Evolutionary conservation across 1,140 invertebrate species (phyloP).

Genomic region (Lasaia peninsularis): DNA sequence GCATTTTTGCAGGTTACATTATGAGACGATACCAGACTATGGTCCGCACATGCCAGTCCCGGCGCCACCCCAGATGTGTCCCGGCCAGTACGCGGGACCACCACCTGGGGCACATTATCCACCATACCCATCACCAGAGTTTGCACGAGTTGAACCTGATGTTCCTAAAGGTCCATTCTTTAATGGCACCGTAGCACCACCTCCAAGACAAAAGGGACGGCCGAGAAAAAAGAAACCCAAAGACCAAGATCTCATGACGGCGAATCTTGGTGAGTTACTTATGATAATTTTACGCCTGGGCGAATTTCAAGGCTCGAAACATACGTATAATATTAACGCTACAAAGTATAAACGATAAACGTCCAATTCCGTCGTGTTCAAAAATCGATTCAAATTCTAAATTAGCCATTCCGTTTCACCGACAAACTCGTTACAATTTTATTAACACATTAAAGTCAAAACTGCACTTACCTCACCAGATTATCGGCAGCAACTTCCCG

Average conservation of each 20-base stretch:
- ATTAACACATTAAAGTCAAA: constrained; percentile 75
- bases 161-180: constrained; percentile 87
- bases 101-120: constrained; percentile 77
- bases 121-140: constrained; percentile 73
- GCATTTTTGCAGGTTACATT: constrained; percentile 82
- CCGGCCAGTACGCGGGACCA: constrained; percentile 74
- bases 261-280: constrained; percentile 88
- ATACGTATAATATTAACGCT: not conserved
- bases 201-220: constrained; percentile 92
- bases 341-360: not conserved
- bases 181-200: constrained; percentile 74
- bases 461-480: constrained; percentile 68
- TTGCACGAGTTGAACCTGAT: constrained; percentile 77
- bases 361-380: not conserved
- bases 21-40: constrained; percentile 83
- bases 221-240: constrained; percentile 94
- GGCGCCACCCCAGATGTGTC: constrained; percentile 80
- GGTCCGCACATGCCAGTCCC: constrained; percentile 74
- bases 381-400: constrained; percentile 11
- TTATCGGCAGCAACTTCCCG: constrained; percentile 67
- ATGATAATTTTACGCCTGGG: not conserved
- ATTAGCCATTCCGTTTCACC: constrained; percentile 35
- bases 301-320: constrained; percentile 1
- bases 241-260: constrained; percentile 89
- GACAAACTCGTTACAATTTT: constrained; percentile 73